Evolutionary conservation across 2,797 vertebrate genomes (phyloP).

Genomic region (Pelochelys cantorii): DNA sequence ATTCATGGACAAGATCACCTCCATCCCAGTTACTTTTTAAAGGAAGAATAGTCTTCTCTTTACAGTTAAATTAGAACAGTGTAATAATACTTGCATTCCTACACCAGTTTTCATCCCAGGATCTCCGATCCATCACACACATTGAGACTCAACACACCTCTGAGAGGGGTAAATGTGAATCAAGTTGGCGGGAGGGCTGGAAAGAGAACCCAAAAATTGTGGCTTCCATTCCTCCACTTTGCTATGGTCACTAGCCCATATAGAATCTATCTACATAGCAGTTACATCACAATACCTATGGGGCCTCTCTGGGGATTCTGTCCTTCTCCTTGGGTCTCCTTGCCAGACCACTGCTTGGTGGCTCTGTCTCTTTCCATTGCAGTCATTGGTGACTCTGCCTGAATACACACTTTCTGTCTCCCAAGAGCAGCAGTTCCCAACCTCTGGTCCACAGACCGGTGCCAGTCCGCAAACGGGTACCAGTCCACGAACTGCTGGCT

Average conservation of each 20-base stretch:
- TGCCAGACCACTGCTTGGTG: background rate
- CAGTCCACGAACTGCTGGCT: no score
- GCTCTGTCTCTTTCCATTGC: background rate
- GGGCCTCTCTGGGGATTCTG: background rate
- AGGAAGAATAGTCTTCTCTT: background rate
- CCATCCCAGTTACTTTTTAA: background rate
- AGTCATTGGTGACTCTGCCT: background rate
- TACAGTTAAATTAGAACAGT: background rate
- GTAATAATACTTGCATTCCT: background rate
- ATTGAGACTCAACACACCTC: fast-evolving
- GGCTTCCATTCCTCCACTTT: constrained; percentile 9
- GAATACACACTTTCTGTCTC: background rate
- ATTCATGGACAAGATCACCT: background rate
- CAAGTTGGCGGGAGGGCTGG: background rate
- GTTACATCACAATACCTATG: background rate
- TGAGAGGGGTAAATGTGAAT: background rate
- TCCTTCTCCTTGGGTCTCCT: background rate
- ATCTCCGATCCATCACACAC: background rate
- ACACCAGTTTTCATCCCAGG: background rate
- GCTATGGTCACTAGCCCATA: background rate
- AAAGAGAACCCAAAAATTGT: constrained; percentile 13
- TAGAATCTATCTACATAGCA: background rate
- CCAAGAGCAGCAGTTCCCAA: background rate
- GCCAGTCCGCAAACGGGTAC: no score
- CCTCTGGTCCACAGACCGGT: no score